phyloP scores from a whole-genome alignment of 2,113 vertebrate species.

The Naja naja region DNA sequence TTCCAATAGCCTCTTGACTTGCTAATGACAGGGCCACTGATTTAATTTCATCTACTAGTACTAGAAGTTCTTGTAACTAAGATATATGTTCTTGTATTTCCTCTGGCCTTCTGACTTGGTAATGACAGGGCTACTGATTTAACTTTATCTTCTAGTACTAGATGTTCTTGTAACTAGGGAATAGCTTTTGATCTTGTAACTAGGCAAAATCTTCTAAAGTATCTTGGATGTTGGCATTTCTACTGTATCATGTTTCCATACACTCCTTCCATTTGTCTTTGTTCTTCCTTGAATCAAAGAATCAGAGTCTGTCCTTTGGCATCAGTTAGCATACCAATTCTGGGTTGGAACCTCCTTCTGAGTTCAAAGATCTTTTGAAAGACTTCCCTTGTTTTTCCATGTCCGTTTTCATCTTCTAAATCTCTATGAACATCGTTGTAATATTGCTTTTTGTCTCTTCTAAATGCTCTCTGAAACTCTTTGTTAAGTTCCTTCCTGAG shows the following conservation, averaged over 20 bases:
- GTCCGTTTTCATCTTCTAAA: background rate
- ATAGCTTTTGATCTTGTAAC: background rate
- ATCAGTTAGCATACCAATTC: background rate
- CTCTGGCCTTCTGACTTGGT: background rate
- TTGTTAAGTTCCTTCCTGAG: background rate
- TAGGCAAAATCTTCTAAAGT: background rate
- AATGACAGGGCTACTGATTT: background rate
- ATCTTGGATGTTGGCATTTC: background rate
- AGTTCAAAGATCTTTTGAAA: background rate
- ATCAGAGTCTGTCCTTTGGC: background rate
- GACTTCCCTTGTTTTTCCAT: background rate
- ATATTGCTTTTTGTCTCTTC: background rate
- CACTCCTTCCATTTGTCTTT: background rate
- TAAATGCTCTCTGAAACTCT: background rate
- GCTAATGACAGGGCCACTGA: background rate
- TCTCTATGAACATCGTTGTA: background rate
- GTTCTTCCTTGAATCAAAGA: background rate
- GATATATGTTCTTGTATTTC: background rate
- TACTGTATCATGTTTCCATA: background rate
- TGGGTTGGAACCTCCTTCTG: background rate
- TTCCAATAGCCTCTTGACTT: background rate
- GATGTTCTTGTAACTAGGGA: background rate
- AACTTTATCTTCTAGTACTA: background rate
- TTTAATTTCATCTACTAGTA: background rate
- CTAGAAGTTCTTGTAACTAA: background rate